Evolutionary conservation across 2,113 vertebrate genomes (phyloP), one percentile per base, ranked within the genome.

Genomic region (Menidia beryllina): DNA sequence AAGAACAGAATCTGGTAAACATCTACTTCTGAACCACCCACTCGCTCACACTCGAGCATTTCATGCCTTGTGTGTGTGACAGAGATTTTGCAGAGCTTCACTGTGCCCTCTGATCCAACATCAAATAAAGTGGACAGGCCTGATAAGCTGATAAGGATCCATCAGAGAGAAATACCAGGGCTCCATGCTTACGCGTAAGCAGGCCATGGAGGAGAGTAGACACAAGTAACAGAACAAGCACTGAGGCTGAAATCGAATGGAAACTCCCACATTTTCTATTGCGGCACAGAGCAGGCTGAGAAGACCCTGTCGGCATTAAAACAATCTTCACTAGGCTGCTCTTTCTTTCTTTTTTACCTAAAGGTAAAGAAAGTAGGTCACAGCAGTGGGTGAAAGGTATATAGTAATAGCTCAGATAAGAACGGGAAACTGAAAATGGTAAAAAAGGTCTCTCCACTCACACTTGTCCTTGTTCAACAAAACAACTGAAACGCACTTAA

Each of bases 41-140:
- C n/a, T 34, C 57, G 30, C 27, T 23, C 26, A 43, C 17, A 1
- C 17, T 56, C 14, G 36, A 38, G 49, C 47, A 48, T 58, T 73
- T 38, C 0, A 0, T 0, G 0, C 3, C 51, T 9, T 66, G 51
- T 53, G 30, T 61, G 57, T 53, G 60, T 49, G 75, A 36, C 6
- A 11, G 74, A 82, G 63, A 25, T 48, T 72, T 14, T 21, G 27
- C 79, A 68, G 69, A 81, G 24, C 71, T 24, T 8, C 30, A 34
- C 7, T 34, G 8, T 25, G 70, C 60, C 36, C 45, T 65, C 52
- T 36, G 66, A 82, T 81, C 57, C 71, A 56, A 55, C 66, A 66
- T 83, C 70, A 72, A 74, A 87, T 84, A 55, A 79, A 81, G 74
- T 64, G 63, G 80, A 79, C 76, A 30, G 50, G 60, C 45, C 79